Percentiles rank a stretch among this genome's conserved stretches.
Conservation (phyloP, 2,113 vertebrate genomes). For the Catharus minimus region DNA sequence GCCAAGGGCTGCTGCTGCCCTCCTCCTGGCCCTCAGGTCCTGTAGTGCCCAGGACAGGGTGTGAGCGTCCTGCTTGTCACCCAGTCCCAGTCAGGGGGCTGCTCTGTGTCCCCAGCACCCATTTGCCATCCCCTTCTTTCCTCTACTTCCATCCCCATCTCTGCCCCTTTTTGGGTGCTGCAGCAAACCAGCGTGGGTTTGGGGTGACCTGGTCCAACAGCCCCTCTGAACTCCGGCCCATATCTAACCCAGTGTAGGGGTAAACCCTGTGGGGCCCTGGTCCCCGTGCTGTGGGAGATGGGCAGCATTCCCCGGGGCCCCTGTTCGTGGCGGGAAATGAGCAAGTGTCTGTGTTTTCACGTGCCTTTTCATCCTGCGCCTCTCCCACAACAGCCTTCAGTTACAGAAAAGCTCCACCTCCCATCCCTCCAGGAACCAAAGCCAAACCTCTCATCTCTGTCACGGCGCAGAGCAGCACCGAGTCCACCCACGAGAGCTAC, state of each 20-base stretch:
- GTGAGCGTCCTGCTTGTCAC: accelerated
- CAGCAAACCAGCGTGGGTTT: neutral
- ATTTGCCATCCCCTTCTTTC: neutral
- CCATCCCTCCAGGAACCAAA: slow-evolving; percentile 92
- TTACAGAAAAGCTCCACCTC: slow-evolving; percentile 95
- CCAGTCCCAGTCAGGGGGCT: neutral
- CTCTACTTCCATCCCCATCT: neutral
- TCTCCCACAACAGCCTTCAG: slow-evolving; percentile 85
- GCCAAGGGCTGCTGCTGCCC: neutral
- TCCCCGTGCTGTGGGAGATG: neutral
- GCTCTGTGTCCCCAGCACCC: neutral
- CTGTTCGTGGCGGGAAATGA: neutral
- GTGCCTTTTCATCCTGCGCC: slow-evolving; percentile 25
- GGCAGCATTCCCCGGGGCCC: neutral
- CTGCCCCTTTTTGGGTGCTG: neutral
- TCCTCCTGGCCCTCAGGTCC: accelerated
- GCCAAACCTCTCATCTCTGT: slow-evolving; percentile 95
- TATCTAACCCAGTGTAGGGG: neutral
- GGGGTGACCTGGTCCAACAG: neutral
- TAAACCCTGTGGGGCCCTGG: neutral
- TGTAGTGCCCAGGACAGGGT: accelerated
- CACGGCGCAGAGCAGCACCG: slow-evolving; percentile 96
- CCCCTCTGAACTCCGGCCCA: neutral
- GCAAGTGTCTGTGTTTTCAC: slow-evolving; percentile 49
- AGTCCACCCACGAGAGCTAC: slow-evolving; percentile 95